Conservation (phyloP, 2,113 vertebrate species). For the Notiomystis cincta region DNA sequence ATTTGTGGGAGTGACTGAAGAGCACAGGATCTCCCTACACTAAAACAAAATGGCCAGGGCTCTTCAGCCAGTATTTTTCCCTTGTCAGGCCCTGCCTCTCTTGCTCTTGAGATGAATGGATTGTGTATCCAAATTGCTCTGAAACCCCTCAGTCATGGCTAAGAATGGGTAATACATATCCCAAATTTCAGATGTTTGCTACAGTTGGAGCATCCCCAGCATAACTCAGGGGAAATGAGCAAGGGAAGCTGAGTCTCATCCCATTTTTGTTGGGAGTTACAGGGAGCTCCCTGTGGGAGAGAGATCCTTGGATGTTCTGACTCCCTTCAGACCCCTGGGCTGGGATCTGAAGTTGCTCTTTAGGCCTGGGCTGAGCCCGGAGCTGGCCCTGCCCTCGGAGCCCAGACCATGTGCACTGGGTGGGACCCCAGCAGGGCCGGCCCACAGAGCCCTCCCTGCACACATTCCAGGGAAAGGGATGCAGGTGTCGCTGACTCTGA, state of each 20-base stretch:
- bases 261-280: not conserved
- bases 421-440: not conserved
- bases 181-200: not conserved
- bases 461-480: not conserved
- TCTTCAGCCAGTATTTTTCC: not conserved
- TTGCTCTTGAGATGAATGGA: not conserved
- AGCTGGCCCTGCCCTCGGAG: not conserved
- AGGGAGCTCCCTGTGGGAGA: not conserved
- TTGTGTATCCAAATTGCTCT: not conserved
- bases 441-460: not conserved
- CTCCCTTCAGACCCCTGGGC: not conserved
- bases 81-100: not conserved
- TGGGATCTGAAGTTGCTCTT: not conserved
- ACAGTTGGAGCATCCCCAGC: not conserved
- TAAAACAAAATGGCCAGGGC: not conserved
- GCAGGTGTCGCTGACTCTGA: not conserved
- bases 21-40: not conserved
- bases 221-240: not conserved
- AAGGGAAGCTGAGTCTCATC: not conserved
- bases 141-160: not conserved
- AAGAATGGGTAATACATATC: not conserved
- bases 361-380: not conserved
- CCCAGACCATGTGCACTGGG: not conserved
- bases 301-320: not conserved
- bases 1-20: not conserved